These are phyloP conservation scores for Pseudomyrmex flavicornis DNA, from an alignment of 1,140 invertebrate species.

Conservation along the genomic window DNA sequence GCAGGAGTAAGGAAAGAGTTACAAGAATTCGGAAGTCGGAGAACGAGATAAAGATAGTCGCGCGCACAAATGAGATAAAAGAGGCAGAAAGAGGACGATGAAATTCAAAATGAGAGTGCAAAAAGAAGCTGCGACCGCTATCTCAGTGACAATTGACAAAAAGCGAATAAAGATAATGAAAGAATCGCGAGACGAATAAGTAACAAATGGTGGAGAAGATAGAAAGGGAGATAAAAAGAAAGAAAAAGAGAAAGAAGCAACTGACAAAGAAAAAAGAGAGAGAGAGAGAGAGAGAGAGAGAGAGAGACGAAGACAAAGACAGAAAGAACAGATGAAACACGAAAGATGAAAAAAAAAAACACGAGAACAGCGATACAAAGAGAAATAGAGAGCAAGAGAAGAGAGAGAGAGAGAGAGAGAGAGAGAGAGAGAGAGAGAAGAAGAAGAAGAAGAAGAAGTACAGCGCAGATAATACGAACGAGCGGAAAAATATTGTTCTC, in stretches of 20 bases:
- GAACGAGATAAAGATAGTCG: not conserved
- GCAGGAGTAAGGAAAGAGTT: not conserved
- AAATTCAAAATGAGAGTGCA: not conserved
- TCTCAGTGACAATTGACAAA: slow-evolving; percentile 5
- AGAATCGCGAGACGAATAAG: slow-evolving; percentile 20
- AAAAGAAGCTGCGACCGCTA: not conserved
- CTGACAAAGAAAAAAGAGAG: not conserved
- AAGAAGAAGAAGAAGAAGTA: not conserved
- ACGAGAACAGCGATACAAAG: slow-evolving; percentile 1
- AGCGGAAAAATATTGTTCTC: slow-evolving; percentile 52
- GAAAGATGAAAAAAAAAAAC: slow-evolving; percentile 37
- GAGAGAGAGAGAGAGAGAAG: not conserved
- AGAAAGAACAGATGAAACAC: slow-evolving; percentile 31
- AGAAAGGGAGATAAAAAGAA: slow-evolving; percentile 10
- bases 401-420: slow-evolving; percentile 18
- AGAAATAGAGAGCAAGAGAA: not conserved
- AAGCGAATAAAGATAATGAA: slow-evolving; percentile 27
- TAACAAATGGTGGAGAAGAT: slow-evolving; percentile 16
- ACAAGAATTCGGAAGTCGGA: not conserved
- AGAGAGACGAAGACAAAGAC: slow-evolving; percentile 13
- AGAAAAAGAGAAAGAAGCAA: not conserved
- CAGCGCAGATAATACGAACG: slow-evolving; percentile 45
- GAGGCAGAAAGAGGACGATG: not conserved
- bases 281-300: not conserved
- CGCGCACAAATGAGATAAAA: not conserved